Evolutionary conservation across 2,888 invertebrate genomes (phyloP), one percentile per base, ranked within the genome.

Genomic region (Eumacrocentrus americanus): DNA sequence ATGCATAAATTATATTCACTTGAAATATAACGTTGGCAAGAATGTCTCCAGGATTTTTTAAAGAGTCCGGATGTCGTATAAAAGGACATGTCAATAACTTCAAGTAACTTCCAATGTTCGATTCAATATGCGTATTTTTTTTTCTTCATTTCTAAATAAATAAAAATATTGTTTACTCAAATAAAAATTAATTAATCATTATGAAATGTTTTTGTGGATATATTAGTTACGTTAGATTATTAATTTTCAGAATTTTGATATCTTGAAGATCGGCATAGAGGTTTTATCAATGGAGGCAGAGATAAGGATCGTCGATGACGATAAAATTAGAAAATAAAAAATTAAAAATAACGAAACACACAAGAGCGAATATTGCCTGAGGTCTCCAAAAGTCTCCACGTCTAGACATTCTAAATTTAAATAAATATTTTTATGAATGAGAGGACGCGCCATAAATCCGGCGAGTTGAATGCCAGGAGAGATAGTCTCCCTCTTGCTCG

Each of bases 371-470:
- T 47, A 56, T 60, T 50, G 56, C 40, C 58, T 51, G 40, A 46
- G 56, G 53, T 46, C 50, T 57, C 61, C 53, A 34, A 57, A 54
- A 62, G 47, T 56, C 61, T 29, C 54, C 62, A 56, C 69, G 77
- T 78, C 77, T 77, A 77, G 78, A 77, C 77, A 71, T 75, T 77
- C 75, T 75, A 77, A 80, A 80, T 80, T 79, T 79, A 78, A 79
- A 80, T 78, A 78, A n/a, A 78, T 79, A 79, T 78, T 80, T 78
- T 80, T 79, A 79, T 79, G 79, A 80, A 80, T 79, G 78, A 77
- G 72, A 70, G 72, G 77, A 76, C 75, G 73, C 67, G 73, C 70
- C 75, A 79, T 79, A 78, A 79, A 78, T 79, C 77, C 71, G 20
- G 23, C 35, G 50, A 60, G 47, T 59, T 59, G 54, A 60, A 60